Conservation (phyloP, 1,140 invertebrate species). For the Holotrichia oblita region DNA sequence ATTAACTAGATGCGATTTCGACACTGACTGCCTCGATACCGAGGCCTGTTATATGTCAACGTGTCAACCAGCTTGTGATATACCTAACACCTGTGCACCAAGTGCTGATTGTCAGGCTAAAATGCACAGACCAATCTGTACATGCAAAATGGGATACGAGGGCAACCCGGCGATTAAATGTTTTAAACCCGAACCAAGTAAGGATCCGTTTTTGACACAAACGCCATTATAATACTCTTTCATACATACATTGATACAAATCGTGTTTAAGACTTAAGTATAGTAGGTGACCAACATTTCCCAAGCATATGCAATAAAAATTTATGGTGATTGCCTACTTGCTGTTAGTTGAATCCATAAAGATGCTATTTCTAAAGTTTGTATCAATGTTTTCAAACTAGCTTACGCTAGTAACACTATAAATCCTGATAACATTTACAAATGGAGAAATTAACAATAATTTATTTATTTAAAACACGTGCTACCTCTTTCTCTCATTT, state of each 20-base stretch:
- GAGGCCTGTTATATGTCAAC: constrained; percentile 79
- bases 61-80: constrained; percentile 78
- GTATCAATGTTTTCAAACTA: no score
- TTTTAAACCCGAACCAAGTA: constrained; percentile 75
- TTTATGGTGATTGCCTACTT: no score
- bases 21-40: constrained; percentile 77
- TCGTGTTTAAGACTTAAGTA: not conserved
- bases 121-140: constrained; percentile 81
- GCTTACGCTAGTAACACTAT: no score
- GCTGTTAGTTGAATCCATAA: no score
- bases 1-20: constrained; percentile 74
- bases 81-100: constrained; percentile 76
- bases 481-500: no score
- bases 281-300: no score
- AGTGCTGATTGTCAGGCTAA: constrained; percentile 76
- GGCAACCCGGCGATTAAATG: constrained; percentile 80
- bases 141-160: constrained; percentile 76
- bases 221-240: constrained; percentile 22
- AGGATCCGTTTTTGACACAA: constrained; percentile 58
- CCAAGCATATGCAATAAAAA: no score
- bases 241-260: not conserved
- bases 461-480: no score
- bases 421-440: no score
- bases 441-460: no score
- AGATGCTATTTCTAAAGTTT: no score